Conservation (phyloP, 2,888 invertebrate species). For the Stegana nigrithorax region DNA sequence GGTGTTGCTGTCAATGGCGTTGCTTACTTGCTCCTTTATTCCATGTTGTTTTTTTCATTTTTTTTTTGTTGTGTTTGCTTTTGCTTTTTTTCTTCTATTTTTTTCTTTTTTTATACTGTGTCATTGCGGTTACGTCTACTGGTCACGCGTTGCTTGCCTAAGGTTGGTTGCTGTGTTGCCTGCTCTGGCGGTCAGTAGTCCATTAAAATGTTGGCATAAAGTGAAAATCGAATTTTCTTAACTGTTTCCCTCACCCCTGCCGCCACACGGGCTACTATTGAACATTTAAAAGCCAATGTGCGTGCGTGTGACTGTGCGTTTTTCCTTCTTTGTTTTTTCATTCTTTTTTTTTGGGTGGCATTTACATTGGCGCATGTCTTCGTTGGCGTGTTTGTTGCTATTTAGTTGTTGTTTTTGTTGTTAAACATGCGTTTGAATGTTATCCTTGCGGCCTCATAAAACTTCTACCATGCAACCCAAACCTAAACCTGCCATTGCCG, state of each 20-base stretch:
- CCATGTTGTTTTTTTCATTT: constrained; percentile 12
- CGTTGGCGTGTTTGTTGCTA: too few species aligned
- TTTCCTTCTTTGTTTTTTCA: background rate
- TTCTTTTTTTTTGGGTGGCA: background rate
- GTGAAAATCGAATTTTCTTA: too few species aligned
- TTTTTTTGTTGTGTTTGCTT: constrained; percentile 23
- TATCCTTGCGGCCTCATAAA: constrained; percentile 59
- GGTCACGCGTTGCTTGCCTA: constrained; percentile 37
- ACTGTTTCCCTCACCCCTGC: too few species aligned
- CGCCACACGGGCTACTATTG: too few species aligned
- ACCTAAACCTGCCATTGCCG: background rate
- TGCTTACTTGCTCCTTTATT: constrained; percentile 3
- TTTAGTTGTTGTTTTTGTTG: constrained; percentile 35
- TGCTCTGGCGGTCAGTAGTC: constrained; percentile 49
- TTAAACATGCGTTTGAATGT: constrained; percentile 58
- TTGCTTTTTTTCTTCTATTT: background rate
- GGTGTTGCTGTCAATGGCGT: background rate
- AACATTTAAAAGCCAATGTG: too few species aligned
- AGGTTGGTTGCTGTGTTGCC: background rate
- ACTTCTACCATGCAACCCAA: constrained; percentile 35
- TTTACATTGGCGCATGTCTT: background rate
- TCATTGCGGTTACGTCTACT: background rate
- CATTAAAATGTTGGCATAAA: constrained; percentile 59
- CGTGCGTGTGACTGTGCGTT: background rate
- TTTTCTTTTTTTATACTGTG: background rate